Percentiles rank a stretch among this genome's conserved stretches.
Evolutionary conservation across 2,113 vertebrate genomes (phyloP).

Genomic region (Chlamydotis undulata): DNA sequence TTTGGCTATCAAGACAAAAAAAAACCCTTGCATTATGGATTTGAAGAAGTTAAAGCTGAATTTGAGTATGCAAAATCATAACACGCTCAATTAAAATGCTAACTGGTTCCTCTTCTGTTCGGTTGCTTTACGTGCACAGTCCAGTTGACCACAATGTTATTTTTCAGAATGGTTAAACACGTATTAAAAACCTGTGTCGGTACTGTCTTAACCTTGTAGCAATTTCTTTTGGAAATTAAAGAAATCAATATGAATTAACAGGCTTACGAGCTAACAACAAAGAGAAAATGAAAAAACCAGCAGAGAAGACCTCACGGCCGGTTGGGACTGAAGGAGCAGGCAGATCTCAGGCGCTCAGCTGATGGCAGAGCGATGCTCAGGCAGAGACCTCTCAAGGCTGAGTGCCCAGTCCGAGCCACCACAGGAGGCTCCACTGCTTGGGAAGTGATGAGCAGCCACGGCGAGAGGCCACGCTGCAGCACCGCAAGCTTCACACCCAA

Average conservation of each 20-base stretch:
- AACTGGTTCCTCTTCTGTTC: background rate
- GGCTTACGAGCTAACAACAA: background rate
- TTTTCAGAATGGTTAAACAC: background rate
- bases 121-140: background rate
- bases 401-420: background rate
- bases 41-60: background rate
- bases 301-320: rapidly evolving
- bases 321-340: background rate
- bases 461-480: background rate
- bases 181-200: background rate
- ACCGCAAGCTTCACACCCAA: background rate
- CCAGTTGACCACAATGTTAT: background rate
- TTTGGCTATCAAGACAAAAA: background rate
- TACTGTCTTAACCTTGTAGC: background rate
- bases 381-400: rapidly evolving
- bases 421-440: background rate
- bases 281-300: background rate
- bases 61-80: background rate
- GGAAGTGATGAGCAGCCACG: background rate
- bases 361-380: background rate
- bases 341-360: background rate
- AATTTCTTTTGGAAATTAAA: conserved; percentile 14
- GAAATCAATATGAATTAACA: background rate
- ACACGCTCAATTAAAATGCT: background rate
- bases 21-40: background rate